Base-by-base conservation (phyloP, 2,797 vertebrate genomes). In the Poeciliopsis turneri region DNA sequence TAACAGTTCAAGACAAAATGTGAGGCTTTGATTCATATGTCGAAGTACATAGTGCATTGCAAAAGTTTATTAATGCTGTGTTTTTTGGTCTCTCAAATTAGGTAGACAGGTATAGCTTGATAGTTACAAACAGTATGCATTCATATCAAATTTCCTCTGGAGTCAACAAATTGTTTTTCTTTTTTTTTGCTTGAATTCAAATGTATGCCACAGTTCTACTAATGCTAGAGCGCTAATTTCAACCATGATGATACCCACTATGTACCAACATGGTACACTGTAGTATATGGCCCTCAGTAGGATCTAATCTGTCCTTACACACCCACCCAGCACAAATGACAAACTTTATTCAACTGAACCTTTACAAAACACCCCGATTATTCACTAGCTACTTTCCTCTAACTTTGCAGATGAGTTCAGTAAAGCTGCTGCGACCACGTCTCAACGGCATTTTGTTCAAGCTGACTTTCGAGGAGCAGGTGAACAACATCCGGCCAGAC, bases 401-500 rank as follows among this genome's bases (percentile, higher is more conserved):
- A 20, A 0, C 72, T 72, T 47, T 1, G 73, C 90, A 99, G 98
- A 99, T 99, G 97, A 99, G 98, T 89, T 97, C 98, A 0, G 97
- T 99, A 76, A 99, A 99, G 91, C 96, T 98, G 92, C 94, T 99
- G 4, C 95, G 93, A 2, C 91, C 97, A 0, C 97, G 98, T 73
- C 97, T 99, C 76, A 97, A 96, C 0, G 97, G 96, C 81, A 99
- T 99, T 87, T 95, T 97, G 80, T 99, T 99, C 95, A 98, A 97
- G 81, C 94, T 99, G 71, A 97, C 95, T 0, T 99, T 99, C 79
- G 98, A 99, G 91, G 98, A 99, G 91, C 98, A 99, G 18, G 93
- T 99, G 75, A 99, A 96, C 91, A 99, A 99, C 95, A 97, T 99
- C 91, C 97, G 95, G 25, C 98, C 97, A 0, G 97, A 98, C 91